Evolutionary conservation across 1,140 invertebrate genomes (phyloP).

Genomic region (Brachystomella parvula): DNA sequence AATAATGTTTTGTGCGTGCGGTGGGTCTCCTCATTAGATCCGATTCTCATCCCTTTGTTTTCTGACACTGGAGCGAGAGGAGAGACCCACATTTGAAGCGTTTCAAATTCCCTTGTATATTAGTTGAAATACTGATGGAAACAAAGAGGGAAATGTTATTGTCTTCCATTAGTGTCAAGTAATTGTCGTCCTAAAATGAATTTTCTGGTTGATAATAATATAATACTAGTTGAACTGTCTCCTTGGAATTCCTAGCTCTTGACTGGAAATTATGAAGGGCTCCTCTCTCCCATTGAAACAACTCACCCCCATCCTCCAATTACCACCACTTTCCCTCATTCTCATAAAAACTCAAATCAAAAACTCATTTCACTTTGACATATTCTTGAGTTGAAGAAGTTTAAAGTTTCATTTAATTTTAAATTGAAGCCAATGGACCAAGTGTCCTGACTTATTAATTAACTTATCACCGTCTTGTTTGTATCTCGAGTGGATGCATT

Average conservation of each 20-base stretch:
- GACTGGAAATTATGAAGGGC: neutral
- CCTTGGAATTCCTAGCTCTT: neutral
- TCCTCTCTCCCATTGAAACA: neutral
- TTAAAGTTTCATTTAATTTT: neutral
- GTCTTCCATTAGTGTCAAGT: neutral
- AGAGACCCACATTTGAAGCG: too few relatives aligned
- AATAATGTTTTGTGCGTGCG: neutral
- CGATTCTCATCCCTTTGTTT: neutral
- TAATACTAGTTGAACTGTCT: neutral
- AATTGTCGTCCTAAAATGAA: conserved; percentile 8
- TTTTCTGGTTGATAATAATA: neutral
- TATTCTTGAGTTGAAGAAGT: neutral
- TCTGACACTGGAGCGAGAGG: neutral
- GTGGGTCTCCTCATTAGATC: neutral
- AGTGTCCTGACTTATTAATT: too few relatives aligned
- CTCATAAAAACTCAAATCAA: neutral
- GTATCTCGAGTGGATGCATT: too few relatives aligned
- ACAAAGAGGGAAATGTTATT: neutral
- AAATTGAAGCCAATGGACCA: too few relatives aligned
- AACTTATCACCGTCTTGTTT: too few relatives aligned
- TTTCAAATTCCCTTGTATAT: neutral
- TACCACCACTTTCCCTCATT: neutral
- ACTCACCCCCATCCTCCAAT: neutral
- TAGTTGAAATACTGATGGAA: neutral
- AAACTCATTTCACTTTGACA: neutral